Percentiles rank a stretch among this genome's conserved stretches.
Evolutionary conservation across 2,888 invertebrate species (phyloP).

Genomic region (Nymphalis c-album): DNA sequence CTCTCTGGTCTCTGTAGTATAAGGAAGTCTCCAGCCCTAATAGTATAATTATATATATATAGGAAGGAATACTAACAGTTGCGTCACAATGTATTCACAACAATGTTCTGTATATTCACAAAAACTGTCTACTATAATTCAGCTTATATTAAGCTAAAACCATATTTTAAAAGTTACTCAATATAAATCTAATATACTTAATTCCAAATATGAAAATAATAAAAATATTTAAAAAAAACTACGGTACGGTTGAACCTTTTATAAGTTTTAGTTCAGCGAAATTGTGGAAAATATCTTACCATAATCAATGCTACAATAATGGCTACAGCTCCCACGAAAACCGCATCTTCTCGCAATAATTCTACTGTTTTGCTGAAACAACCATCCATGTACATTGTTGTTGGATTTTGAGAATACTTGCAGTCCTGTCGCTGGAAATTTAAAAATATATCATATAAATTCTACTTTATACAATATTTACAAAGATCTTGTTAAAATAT

Average conservation of each 20-base stretch:
- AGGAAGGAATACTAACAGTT: too few relatives aligned
- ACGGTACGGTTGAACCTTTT: not conserved
- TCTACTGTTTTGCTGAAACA: conserved; percentile 86
- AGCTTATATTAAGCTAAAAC: not conserved
- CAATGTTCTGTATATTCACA: too few relatives aligned
- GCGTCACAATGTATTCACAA: too few relatives aligned
- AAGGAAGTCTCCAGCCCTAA: too few relatives aligned
- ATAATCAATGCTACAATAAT: conserved; percentile 91
- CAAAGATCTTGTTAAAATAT: too few relatives aligned
- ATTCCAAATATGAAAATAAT: too few relatives aligned
- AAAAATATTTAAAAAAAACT: not conserved
- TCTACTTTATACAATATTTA: not conserved
- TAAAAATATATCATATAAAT: conserved; percentile 10
- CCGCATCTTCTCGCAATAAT: conserved; percentile 88
- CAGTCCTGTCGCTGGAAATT: conserved; percentile 80
- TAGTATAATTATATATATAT: too few relatives aligned
- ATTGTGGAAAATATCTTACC: conserved; percentile 74
- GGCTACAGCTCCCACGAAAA: conserved; percentile 90
- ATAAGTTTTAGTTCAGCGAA: not conserved
- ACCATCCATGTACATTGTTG: conserved; percentile 87
- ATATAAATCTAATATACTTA: not conserved
- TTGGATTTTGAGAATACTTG: conserved; percentile 79
- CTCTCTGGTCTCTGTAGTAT: too few relatives aligned
- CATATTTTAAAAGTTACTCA: not conserved
- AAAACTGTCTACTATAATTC: too few relatives aligned